Evolutionary conservation across 2,888 invertebrate genomes (phyloP).

Genomic region (Melipona bicolor): DNA sequence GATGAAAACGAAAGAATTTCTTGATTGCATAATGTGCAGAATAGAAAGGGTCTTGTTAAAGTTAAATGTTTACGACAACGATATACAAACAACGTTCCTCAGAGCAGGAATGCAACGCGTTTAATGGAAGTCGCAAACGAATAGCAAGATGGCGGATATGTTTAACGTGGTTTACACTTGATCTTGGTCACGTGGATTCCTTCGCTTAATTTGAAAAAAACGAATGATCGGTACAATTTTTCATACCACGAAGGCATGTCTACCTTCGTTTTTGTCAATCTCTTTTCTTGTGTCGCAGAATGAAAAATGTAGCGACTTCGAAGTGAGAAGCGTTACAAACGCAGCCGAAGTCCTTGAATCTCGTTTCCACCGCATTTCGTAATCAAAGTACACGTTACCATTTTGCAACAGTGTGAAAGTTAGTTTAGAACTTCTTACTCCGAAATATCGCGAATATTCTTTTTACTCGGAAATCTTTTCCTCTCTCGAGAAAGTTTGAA

Average conservation of each 20-base stretch:
- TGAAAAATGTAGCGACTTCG: neutral
- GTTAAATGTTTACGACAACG: neutral
- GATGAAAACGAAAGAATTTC: neutral
- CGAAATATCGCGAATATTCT: neutral
- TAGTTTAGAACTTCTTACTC: slow-evolving; percentile 13
- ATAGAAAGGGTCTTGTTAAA: accelerated
- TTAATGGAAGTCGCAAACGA: slow-evolving; percentile 41
- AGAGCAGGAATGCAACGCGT: slow-evolving; percentile 16
- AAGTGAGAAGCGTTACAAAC: slow-evolving; percentile 16
- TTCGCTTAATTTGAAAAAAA: neutral
- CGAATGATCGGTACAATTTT: neutral
- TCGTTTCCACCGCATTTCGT: slow-evolving; percentile 49
- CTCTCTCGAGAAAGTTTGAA: neutral
- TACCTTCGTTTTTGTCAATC: neutral
- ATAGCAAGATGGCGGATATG: slow-evolving; percentile 62
- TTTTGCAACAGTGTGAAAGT: slow-evolving; percentile 50
- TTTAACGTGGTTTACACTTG: slow-evolving; percentile 52
- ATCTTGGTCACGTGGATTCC: slow-evolving; percentile 54
- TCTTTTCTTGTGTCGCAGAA: too few species aligned
- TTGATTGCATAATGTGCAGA: too few species aligned
- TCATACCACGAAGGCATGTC: neutral
- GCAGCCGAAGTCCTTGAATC: slow-evolving; percentile 51
- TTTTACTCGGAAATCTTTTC: neutral
- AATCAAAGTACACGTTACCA: slow-evolving; percentile 47
- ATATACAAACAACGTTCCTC: neutral